A percentile compares a stretch with the other conserved stretches of the same genome.
phyloP scores from a whole-genome alignment of 2,888 invertebrate species.

The Harpalus rubripes region DNA sequence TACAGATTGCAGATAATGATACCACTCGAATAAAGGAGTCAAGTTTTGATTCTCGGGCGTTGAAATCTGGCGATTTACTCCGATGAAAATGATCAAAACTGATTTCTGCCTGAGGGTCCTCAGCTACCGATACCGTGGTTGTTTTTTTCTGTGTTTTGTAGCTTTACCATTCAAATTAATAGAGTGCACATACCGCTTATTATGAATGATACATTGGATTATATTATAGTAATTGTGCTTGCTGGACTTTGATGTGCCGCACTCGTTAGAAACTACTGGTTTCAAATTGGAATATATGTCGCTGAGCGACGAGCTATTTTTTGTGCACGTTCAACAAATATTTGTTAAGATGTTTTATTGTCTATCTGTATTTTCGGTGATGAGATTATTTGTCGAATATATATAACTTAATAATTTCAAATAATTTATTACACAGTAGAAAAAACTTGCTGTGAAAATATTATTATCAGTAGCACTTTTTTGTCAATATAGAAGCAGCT shows the following conservation, averaged over 20 bases:
- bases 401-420: too few relatives aligned
- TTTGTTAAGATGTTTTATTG: conserved; percentile 20
- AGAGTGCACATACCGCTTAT: conserved; percentile 67
- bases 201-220: conserved; percentile 67
- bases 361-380: neutral
- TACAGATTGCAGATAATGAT: conserved; percentile 67
- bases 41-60: conserved; percentile 38
- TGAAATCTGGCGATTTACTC: conserved; percentile 13
- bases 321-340: conserved; percentile 23
- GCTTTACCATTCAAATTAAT: conserved; percentile 68
- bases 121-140: conserved; percentile 65
- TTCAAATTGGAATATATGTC: conserved; percentile 46
- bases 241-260: conserved; percentile 65
- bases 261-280: conserved; percentile 63
- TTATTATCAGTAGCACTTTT: too few relatives aligned
- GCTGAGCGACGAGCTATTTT: conserved; percentile 6
- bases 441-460: too few relatives aligned
- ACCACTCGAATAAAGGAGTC: conserved; percentile 57
- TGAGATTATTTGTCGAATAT: neutral
- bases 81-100: conserved; percentile 25
- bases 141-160: conserved; percentile 61
- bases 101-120: conserved; percentile 62
- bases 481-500: too few relatives aligned
- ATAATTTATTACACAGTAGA: too few relatives aligned
- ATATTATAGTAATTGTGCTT: conserved; percentile 67